A percentile compares a stretch with the other conserved stretches of the same genome.
These are phyloP conservation scores for Oophaga pumilio DNA, from an alignment of 2,113 vertebrate genomes.

Conservation along the genomic window DNA sequence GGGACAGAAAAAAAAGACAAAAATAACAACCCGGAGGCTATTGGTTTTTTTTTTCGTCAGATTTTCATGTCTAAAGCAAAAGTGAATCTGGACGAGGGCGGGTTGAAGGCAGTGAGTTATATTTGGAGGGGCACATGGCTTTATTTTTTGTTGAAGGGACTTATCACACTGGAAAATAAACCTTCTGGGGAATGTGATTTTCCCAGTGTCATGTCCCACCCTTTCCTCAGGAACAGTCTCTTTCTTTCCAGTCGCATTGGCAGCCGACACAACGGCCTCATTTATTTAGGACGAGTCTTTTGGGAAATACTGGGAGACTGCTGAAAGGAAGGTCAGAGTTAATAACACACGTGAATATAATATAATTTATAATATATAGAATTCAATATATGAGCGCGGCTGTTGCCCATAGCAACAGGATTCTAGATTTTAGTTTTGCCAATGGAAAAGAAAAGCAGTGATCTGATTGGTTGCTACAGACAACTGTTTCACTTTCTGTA, in stretches of 20 bases:
- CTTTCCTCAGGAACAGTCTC: conserved; percentile 15
- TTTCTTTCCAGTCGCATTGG: background rate
- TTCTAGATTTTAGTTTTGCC: background rate
- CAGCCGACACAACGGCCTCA: background rate
- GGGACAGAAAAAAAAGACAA: too few species aligned
- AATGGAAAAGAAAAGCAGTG: background rate
- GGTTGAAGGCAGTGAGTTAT: background rate
- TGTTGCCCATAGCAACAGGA: background rate
- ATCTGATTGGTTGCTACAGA: background rate
- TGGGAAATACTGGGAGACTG: background rate
- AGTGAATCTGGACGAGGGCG: background rate
- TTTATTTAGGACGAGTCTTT: background rate
- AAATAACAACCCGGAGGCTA: too few species aligned
- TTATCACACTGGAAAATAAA: background rate
- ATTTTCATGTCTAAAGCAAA: background rate
- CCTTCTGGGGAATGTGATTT: background rate
- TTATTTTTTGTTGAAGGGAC: background rate
- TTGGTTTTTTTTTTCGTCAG: too few species aligned
- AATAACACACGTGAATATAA: background rate
- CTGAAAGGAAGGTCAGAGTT: background rate
- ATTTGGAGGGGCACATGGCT: background rate
- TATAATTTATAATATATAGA: too few species aligned
- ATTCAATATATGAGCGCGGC: background rate
- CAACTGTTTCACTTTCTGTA: background rate
- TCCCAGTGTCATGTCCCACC: background rate